Percentiles rank a stretch among this genome's conserved stretches.
These are phyloP conservation scores for Dorcus hopei DNA, from an alignment of 2,888 invertebrate species.

Conservation along the genomic window DNA sequence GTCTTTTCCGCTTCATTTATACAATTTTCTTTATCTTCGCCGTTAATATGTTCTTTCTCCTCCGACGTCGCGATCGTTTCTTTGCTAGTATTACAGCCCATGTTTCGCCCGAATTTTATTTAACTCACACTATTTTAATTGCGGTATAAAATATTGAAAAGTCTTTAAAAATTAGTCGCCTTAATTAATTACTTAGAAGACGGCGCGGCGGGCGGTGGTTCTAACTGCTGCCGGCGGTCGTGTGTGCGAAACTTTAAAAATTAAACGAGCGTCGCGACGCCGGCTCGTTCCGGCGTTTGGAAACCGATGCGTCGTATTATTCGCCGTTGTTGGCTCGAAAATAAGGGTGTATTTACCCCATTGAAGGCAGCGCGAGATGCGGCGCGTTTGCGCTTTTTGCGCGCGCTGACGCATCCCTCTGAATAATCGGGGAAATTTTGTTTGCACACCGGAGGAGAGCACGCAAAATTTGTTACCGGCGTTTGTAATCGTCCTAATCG, in stretches of 20 bases:
- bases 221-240: neutral
- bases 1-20: constrained; percentile 1
- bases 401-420: constrained; percentile 13
- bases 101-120: constrained; percentile 29
- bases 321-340: constrained; percentile 23
- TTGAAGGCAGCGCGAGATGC: constrained; percentile 36
- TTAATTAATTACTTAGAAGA: too few species aligned
- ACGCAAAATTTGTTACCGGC: neutral
- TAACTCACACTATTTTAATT: neutral
- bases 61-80: constrained; percentile 47
- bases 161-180: too few species aligned
- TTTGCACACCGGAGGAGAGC: neutral
- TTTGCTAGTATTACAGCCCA: constrained; percentile 65
- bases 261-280: neutral
- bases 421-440: neutral
- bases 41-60: constrained; percentile 29
- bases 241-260: neutral
- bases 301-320: neutral
- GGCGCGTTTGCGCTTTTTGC: constrained; percentile 35
- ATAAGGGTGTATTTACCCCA: constrained; percentile 42
- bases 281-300: neutral
- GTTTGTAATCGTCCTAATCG: neutral
- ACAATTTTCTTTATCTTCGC: neutral
- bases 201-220: neutral
- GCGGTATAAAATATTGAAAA: neutral